phyloP scores from a whole-genome alignment of 2,888 invertebrate species.

The Adela reaumurella region DNA sequence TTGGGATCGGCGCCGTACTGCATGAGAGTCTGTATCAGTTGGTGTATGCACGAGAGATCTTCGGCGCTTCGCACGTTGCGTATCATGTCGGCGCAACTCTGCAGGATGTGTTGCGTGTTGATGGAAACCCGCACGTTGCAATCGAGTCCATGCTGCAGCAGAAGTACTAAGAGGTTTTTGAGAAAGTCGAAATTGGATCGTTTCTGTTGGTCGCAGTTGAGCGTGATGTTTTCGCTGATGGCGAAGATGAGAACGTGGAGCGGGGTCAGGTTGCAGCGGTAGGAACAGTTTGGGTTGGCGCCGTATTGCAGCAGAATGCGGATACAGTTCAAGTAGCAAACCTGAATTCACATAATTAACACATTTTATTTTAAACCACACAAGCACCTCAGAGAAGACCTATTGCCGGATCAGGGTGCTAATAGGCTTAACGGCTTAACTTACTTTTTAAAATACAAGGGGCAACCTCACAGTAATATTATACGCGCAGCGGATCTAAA shows the following conservation, averaged over 20 bases:
- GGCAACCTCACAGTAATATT: too few species aligned
- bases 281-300: conserved; percentile 70
- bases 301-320: conserved; percentile 65
- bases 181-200: conserved; percentile 67
- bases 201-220: conserved; percentile 62
- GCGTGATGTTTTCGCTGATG: conserved; percentile 66
- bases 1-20: conserved; percentile 75
- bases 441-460: too few species aligned
- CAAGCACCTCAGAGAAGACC: conserved; percentile 2
- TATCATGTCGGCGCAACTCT: conserved; percentile 67
- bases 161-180: conserved; percentile 60
- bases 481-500: too few species aligned
- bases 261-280: conserved; percentile 64
- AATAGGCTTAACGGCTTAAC: too few species aligned
- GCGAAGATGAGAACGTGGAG: conserved; percentile 68
- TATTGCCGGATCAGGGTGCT: too few species aligned
- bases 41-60: conserved; percentile 67
- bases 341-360: conserved; percentile 27
- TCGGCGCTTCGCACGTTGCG: conserved; percentile 59
- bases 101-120: conserved; percentile 66
- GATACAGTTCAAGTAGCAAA: conserved; percentile 69
- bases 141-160: conserved; percentile 66
- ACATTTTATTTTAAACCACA: conserved; percentile 7
- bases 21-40: conserved; percentile 65
- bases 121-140: conserved; percentile 57